Conservation (phyloP, 2,888 invertebrate species). For the Amphimallon solstitiale region DNA sequence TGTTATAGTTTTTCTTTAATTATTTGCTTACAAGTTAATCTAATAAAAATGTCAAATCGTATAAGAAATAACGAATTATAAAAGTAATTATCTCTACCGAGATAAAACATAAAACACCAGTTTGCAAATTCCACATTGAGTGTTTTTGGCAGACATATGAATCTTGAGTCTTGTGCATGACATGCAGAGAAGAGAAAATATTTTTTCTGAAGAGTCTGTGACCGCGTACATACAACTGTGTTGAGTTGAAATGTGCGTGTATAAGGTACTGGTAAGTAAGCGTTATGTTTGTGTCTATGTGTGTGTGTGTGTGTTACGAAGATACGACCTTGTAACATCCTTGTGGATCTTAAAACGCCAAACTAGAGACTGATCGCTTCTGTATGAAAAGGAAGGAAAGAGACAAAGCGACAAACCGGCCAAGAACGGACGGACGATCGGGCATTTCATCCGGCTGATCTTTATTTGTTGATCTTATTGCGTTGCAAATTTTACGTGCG, state of each 20-base stretch:
- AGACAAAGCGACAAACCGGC: not conserved
- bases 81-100: no score
- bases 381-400: not conserved
- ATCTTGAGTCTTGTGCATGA: not conserved
- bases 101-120: not conserved
- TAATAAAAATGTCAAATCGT: no score
- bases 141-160: not conserved
- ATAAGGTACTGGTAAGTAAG: not conserved
- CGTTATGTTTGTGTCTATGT: no score
- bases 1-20: no score
- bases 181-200: not conserved
- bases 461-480: not conserved
- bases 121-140: not conserved
- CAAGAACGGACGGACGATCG: not conserved
- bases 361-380: constrained; percentile 9
- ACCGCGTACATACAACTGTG: not conserved
- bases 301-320: constrained; percentile 23
- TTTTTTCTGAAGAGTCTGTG: not conserved
- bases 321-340: constrained; percentile 29
- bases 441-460: not conserved
- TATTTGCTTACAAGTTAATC: no score
- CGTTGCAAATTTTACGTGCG: not conserved
- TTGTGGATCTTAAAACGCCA: constrained; percentile 21
- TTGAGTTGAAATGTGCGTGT: not conserved
- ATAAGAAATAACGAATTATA: no score